Percentiles rank a stretch among this genome's conserved stretches.
These are phyloP conservation scores for Spodoptera frugiperda DNA, from an alignment of 1,140 invertebrate species.

Conservation along the genomic window DNA sequence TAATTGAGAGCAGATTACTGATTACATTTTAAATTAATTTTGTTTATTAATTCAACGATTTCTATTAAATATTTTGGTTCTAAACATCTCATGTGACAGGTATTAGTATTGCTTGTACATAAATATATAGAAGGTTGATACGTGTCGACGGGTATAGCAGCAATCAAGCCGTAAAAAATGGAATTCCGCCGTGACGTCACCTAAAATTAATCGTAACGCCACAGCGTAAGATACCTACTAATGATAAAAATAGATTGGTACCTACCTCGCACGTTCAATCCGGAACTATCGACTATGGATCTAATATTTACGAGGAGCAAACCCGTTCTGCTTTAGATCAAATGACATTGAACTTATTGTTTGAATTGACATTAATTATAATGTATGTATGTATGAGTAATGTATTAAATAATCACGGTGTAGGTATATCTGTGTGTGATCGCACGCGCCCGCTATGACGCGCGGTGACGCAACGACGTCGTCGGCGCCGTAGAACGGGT, in stretches of 20 bases:
- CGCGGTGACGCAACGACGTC: constrained; percentile 66
- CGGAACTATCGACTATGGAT: neutral
- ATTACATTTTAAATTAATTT: too few relatives aligned
- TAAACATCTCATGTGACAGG: neutral
- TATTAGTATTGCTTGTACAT: too few relatives aligned
- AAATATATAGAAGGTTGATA: too few relatives aligned
- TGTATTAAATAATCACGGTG: constrained; percentile 39
- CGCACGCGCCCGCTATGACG: constrained; percentile 54
- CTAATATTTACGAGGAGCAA: neutral
- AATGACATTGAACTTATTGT: constrained; percentile 32
- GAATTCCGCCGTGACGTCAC: constrained; percentile 21
- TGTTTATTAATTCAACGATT: neutral
- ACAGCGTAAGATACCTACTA: neutral
- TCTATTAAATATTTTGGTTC: neutral
- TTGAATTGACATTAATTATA: constrained; percentile 29
- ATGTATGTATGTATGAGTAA: constrained; percentile 38
- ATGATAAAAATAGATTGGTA: neutral
- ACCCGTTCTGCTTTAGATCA: constrained; percentile 7
- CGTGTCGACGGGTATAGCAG: too few relatives aligned
- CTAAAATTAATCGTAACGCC: neutral
- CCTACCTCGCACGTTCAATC: neutral
- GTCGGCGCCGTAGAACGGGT: constrained; percentile 58
- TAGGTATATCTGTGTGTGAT: constrained; percentile 47
- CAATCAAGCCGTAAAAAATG: constrained; percentile 3
- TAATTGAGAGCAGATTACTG: too few relatives aligned